Base-by-base conservation (phyloP, 2,888 invertebrate species). In the Protodeltote pygarga region DNA sequence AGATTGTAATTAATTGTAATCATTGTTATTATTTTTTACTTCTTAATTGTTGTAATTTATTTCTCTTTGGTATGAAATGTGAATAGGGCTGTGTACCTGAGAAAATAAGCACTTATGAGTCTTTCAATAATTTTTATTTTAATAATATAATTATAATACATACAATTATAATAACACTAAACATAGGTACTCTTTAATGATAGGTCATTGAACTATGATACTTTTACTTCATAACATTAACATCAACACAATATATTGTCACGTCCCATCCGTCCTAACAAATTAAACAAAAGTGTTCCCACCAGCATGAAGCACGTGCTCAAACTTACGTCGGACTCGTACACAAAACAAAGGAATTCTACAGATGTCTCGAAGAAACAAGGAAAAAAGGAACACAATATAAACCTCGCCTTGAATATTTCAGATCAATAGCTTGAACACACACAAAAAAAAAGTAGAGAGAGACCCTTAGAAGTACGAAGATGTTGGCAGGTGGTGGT, bases 221-320 rank as follows among this genome's bases (percentile, higher is more conserved):
- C n/a, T n/a, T n/a, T n/a, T n/a, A n/a, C n/a, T n/a, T n/a, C n/a
- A n/a, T n/a, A n/a, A n/a, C n/a, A n/a, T n/a, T n/a, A n/a, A n/a
- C n/a, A n/a, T n/a, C n/a, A n/a, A 42, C 13, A 6, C 8, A 15
- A 34, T 25, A 14, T 5, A 40, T 35, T 40, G 45, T 44, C 37
- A 52, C 40, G 37, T 41, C 28, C 23, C 40, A 34, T 41, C 28
- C 23, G 35, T 27, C 20, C 25, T 31, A 17, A 24, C 13, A 23
- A 46, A 42, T 27, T 19, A 47, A 63, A 48, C 50, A 60, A 55
- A 62, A 61, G 62, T 44, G 55, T 74, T 78, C 69, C 64, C 71
- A 73, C 60, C 44, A 47, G 50, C 49, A 37, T 42, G 49, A 55
- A 80, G 83, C 87, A 86, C 89, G 88, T 87, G 89, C 85, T 78